Evolutionary conservation across 2,888 invertebrate genomes (phyloP).

Genomic region (Phortica magna): DNA sequence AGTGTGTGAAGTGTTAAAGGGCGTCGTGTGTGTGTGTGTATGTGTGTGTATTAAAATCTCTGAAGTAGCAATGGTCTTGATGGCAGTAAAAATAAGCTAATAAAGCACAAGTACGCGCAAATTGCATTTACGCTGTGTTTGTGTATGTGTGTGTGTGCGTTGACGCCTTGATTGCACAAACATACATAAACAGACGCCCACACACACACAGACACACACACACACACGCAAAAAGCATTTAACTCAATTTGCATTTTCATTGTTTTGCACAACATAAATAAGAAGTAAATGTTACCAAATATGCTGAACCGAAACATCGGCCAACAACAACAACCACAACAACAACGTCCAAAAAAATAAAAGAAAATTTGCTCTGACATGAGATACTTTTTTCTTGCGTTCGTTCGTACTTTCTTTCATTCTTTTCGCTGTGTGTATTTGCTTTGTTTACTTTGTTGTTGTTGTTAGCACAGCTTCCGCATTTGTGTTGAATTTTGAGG

Average conservation of each 20-base stretch:
- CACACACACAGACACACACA: conserved; percentile 41
- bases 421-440: no score
- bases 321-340: conserved; percentile 35
- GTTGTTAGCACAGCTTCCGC: neutral
- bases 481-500: neutral
- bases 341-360: conserved; percentile 12
- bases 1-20: neutral
- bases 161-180: conserved; percentile 40
- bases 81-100: no score
- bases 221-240: conserved; percentile 49
- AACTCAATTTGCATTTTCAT: conserved; percentile 60
- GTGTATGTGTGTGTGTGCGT: no score
- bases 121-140: no score
- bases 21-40: no score
- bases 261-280: conserved; percentile 45
- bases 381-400: neutral
- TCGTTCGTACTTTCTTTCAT: no score
- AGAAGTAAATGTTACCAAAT: conserved; percentile 20
- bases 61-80: no score
- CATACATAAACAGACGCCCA: neutral
- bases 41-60: no score
- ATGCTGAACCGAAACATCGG: conserved; percentile 5
- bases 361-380: no score
- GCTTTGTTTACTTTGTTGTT: neutral
- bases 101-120: no score